Percentiles rank a stretch among this genome's conserved stretches.
These are phyloP conservation scores for Ichneumoninae sp. DNA, from an alignment of 2,888 invertebrate species.

Conservation along the genomic window DNA sequence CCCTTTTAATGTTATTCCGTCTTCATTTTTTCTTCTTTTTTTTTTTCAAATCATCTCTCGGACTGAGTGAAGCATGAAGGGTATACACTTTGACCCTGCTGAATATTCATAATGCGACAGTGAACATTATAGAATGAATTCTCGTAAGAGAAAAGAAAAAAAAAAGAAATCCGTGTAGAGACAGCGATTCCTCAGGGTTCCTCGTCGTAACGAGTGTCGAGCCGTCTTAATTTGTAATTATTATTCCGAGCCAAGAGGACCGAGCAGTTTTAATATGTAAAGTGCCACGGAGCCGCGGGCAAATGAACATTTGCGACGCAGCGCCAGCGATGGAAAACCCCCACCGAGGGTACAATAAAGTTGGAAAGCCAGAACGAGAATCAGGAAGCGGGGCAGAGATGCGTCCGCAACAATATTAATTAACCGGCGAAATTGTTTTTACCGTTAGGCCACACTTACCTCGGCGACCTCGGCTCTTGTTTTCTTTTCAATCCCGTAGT, in stretches of 20 bases:
- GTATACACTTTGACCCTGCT: constrained; percentile 2
- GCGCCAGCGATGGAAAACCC: not conserved
- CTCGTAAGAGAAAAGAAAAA: not conserved
- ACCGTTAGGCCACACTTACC: not conserved
- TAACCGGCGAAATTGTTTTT: constrained; percentile 45
- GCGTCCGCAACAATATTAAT: constrained; percentile 40
- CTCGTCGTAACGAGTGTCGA: constrained; percentile 21
- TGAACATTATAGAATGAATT: constrained; percentile 6
- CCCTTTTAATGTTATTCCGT: constrained; percentile 14
- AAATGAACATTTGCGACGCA: constrained; percentile 18
- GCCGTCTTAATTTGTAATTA: constrained; percentile 55
- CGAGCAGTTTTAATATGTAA: constrained; percentile 52
- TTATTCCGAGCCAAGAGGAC: constrained; percentile 15
- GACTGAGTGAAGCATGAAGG: not conserved
- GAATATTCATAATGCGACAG: constrained; percentile 17
- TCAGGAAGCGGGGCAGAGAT: not conserved
- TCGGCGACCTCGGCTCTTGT: not conserved
- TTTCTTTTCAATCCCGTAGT: constrained; percentile 6
- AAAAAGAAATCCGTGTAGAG: not conserved
- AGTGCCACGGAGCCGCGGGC: constrained; percentile 28
- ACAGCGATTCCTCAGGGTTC: not conserved
- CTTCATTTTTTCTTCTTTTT: constrained; percentile 14
- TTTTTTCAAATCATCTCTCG: not conserved
- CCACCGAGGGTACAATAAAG: constrained; percentile 16
- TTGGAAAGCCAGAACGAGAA: constrained; percentile 15